Base-by-base conservation (phyloP, 2,113 vertebrate genomes). In the Lynx canadensis region DNA sequence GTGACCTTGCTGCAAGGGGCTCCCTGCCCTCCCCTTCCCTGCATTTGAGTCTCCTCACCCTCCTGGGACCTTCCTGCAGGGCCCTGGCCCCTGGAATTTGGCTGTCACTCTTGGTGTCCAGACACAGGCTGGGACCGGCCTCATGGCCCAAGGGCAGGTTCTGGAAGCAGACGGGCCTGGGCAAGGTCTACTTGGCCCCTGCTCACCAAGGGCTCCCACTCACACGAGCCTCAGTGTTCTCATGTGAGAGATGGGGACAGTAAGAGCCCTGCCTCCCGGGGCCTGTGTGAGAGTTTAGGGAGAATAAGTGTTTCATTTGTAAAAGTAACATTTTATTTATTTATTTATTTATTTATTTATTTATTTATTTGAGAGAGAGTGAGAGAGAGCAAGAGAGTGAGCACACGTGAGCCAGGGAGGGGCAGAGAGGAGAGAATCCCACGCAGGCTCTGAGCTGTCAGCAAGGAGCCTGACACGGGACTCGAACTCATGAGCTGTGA, bases 241-340 rank as follows among this genome's bases (percentile, higher is more conserved):
- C 8, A 21, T 18, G n/a, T 55, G 84, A 68, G n/a, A 60, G 33
- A 15, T 9, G 41, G 41, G 18, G 25, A 19, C 29, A 12, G 9
- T 1, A 5, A 12, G 2, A 1, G n/a, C 10, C 55, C 38, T 38
- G 65, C 73, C n/a, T 60, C 23, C n/a, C 6, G 4, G 1, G 16
- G 2, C 19, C 19, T 21, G 36, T 21, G 29, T 66, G 63, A 12
- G 23, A 48, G 31, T 10, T 36, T 27, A 23, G 84, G 52, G 63
- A 15, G 36, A 45, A 41, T 1, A 3, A 63, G 19, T 7, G 5
- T 52, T n/a, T 52, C 27, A 7, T 55, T 29, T 31, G 33, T 19
- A 6, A 36, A 60, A 60, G 21, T 18, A 6, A 18, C 2, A 5
- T 89, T 45, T 8, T 8, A 33, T 15, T 55, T 55, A 55, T 5